Evolutionary conservation across 2,797 vertebrate genomes (phyloP).

Genomic region (Manis javanica): DNA sequence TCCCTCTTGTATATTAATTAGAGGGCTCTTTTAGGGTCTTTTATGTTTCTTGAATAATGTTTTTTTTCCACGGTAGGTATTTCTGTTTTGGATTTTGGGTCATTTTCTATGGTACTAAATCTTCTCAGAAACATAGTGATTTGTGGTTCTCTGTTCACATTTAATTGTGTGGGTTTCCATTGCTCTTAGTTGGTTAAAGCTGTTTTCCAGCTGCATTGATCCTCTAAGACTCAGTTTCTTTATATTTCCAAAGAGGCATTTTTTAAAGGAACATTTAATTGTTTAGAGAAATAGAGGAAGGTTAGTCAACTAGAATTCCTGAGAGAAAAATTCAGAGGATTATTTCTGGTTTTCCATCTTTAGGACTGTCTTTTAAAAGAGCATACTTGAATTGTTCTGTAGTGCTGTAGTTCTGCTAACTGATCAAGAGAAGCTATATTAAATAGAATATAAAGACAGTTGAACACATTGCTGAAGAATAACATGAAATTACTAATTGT

Average conservation of each 20-base stretch:
- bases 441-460: not conserved
- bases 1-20: not conserved
- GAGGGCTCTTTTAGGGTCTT: not conserved
- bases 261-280: not conserved
- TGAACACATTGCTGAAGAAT: not conserved
- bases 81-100: not conserved
- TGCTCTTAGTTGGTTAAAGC: not conserved
- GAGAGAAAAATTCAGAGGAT: not conserved
- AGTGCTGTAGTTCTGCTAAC: not conserved
- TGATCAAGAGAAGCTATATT: not conserved
- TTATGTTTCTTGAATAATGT: not conserved
- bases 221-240: not conserved
- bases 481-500: not conserved
- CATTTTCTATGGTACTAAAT: not conserved
- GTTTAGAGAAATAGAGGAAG: not conserved
- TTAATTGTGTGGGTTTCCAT: not conserved
- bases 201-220: not conserved
- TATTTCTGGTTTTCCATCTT: not conserved
- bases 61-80: not conserved
- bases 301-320: not conserved
- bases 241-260: not conserved
- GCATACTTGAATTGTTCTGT: not conserved
- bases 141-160: not conserved
- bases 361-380: not conserved
- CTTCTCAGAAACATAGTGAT: not conserved